phyloP scores from a whole-genome alignment of 2,113 vertebrate species.

The Zootoca vivipara region DNA sequence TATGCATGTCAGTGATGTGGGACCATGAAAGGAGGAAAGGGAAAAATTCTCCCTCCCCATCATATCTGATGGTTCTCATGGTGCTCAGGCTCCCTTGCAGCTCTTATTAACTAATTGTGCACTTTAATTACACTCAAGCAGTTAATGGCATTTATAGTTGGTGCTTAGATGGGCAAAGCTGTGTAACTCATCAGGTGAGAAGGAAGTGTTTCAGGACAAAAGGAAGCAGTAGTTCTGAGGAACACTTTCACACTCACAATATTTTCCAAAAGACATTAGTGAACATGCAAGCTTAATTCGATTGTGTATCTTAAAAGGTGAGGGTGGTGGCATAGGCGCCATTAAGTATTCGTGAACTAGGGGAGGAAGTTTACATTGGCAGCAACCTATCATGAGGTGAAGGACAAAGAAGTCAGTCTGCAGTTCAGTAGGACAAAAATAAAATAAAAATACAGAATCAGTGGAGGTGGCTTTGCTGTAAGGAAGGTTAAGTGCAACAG shows the following conservation, averaged over 20 bases:
- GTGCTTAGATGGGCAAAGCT: too few relatives aligned
- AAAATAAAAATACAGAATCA: not conserved
- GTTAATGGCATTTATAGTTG: not conserved
- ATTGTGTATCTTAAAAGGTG: not conserved
- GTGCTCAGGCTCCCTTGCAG: not conserved
- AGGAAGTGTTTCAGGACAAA: not conserved
- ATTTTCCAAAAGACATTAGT: not conserved
- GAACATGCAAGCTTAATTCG: not conserved
- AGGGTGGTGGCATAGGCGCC: not conserved
- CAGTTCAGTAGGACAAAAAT: not conserved
- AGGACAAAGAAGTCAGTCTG: not conserved
- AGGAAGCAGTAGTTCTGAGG: not conserved
- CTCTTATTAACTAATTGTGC: not conserved
- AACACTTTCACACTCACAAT: not conserved
- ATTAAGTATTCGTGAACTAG: rapidly evolving
- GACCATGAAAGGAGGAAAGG: not conserved
- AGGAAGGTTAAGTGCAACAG: not conserved
- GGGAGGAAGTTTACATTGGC: constrained; percentile 26
- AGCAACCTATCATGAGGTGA: not conserved
- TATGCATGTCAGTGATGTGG: not conserved
- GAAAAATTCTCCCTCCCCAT: not conserved
- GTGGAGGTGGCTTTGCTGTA: not conserved
- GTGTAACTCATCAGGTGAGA: not conserved
- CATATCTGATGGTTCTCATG: not conserved
- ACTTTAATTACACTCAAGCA: not conserved